Conservation (phyloP, 2,888 invertebrate genomes). For the Troides aeacus region DNA sequence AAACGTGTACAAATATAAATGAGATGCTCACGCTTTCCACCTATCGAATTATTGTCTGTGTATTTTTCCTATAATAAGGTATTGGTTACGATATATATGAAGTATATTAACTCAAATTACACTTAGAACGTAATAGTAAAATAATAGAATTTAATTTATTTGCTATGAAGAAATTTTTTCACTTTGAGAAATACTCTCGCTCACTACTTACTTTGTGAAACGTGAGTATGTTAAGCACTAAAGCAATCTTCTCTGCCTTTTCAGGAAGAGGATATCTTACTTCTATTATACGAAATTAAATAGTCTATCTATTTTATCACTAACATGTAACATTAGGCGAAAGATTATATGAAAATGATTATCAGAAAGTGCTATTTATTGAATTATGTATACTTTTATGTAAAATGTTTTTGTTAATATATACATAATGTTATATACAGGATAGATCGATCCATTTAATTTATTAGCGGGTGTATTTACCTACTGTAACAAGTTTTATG, state of each 20-base stretch:
- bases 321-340: not conserved
- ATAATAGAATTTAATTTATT: not conserved
- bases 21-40: not conserved
- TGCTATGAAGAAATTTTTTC: not conserved
- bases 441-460: not conserved
- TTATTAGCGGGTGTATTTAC: not conserved
- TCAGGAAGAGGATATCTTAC: conserved; percentile 18
- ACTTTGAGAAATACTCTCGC: conserved; percentile 15
- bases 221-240: conserved; percentile 21
- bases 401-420: too few species aligned
- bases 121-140: not conserved
- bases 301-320: not conserved
- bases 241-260: conserved; percentile 19
- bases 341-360: not conserved
- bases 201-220: conserved; percentile 20
- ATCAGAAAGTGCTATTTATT: not conserved
- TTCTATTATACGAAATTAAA: not conserved
- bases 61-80: not conserved
- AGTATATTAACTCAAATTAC: not conserved
- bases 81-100: not conserved
- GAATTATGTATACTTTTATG: not conserved
- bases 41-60: not conserved
- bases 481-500: too few species aligned
- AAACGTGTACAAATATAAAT: not conserved
- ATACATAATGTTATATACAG: too few species aligned